These are phyloP conservation scores for Oxyteleia sp. DNA, from an alignment of 2,888 invertebrate genomes.

Conservation along the genomic window DNA sequence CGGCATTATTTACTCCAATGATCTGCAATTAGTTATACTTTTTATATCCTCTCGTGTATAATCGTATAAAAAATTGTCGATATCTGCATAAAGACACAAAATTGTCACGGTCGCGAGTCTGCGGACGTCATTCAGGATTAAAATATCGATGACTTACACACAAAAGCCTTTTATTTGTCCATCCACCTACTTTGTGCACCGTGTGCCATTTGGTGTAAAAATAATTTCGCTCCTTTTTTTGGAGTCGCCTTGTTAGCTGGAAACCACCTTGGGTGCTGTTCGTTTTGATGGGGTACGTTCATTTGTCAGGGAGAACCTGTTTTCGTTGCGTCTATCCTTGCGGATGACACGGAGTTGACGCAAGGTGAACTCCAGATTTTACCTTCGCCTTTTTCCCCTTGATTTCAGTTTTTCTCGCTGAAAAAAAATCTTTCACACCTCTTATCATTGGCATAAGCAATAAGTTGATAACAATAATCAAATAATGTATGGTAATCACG, in stretches of 20 bases:
- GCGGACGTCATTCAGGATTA: conserved; percentile 30
- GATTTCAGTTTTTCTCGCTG: conserved; percentile 5
- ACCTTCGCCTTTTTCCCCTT: conserved; percentile 60
- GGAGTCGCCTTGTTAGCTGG: no score
- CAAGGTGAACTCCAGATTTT: conserved; percentile 71
- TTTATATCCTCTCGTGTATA: not conserved
- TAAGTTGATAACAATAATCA: no score
- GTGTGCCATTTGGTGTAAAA: conserved; percentile 33
- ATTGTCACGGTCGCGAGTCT: not conserved
- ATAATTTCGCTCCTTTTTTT: conserved; percentile 31
- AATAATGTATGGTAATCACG: no score
- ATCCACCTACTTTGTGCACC: conserved; percentile 7
- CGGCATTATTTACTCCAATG: no score
- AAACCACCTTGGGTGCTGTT: no score
- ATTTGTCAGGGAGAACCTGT: conserved; percentile 73
- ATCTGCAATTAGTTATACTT: not conserved
- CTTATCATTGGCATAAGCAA: not conserved
- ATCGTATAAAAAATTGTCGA: conserved; percentile 9
- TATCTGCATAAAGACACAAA: conserved; percentile 8
- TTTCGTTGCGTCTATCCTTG: conserved; percentile 62
- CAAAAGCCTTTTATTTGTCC: conserved; percentile 32
- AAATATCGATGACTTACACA: conserved; percentile 41
- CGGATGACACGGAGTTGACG: conserved; percentile 51
- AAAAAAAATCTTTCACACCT: not conserved
- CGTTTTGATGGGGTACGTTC: conserved; percentile 58